Evolutionary conservation across 2,888 invertebrate genomes (phyloP), one percentile per base, ranked within the genome.

Genomic region (Meloe dianella): DNA sequence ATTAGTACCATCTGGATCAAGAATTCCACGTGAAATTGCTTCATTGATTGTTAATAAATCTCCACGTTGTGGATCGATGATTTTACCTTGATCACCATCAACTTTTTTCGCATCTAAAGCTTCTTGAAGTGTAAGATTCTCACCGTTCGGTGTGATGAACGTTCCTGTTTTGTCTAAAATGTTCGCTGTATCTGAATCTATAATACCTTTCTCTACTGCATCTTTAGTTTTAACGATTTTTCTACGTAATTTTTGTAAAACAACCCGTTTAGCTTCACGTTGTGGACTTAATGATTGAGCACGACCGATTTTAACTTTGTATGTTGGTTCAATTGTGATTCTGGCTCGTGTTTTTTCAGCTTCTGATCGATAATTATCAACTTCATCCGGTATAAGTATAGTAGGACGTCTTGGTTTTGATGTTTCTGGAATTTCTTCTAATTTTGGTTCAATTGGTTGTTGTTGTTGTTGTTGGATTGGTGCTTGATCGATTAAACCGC

Each of bases 51-150:
- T 92, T 12, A 97, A 80, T 10, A 90, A 83, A 73, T 95, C 91
- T 60, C 95, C 93, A 68, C 92, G 89, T 78, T 92, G 90, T 2
- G 93, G 93, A 85, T 98, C 97, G 6, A 91, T 85, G 68, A 97
- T 92, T 73, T 89, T 88, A 27, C 97, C 97, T 58, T 87, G 86
- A 60, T 88, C 87, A 58, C 92, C 91, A 80, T 93, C 89, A 60
- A 96, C 85, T 71, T 91, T 85, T 2, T 91, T 91, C 6, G 84
- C 82, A 69, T 89, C 88, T 22, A 96, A 85, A 2, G 95, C 94
- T 80, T 94, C 92, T 63, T 88, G 87, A n/a, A 97, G 86, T 22
- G 90, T 90, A 32, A 93, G 83, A 2, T 86, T 85, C 60, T 89
- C 88, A 10, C 90, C 90, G 63, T 87, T 86, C 30, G 85, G 83